phyloP scores from a whole-genome alignment of 2,113 vertebrate species.

The Vulpes vulpes region DNA sequence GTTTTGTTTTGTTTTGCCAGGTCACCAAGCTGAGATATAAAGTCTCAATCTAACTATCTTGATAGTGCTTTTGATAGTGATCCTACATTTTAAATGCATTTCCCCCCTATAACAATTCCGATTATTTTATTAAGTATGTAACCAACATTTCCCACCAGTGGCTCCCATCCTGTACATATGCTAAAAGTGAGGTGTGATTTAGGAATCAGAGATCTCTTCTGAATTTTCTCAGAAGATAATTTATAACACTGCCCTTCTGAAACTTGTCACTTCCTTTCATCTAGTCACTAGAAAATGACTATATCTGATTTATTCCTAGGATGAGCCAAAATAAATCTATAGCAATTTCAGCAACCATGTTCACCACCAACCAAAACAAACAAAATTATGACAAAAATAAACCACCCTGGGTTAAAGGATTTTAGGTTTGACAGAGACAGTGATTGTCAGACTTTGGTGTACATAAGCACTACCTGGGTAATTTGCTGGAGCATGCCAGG shows the following conservation, averaged over 20 bases:
- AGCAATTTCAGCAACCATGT: background rate
- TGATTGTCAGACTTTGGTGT: background rate
- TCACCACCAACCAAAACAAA: background rate
- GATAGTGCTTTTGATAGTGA: background rate
- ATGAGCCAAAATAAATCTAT: background rate
- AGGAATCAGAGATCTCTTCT: background rate
- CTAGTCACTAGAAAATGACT: background rate
- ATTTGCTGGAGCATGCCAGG: background rate
- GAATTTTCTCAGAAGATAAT: background rate
- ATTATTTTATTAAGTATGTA: background rate
- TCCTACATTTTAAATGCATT: slow-evolving; percentile 14
- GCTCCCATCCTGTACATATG: background rate
- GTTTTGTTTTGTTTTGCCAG: background rate
- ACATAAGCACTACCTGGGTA: accelerated
- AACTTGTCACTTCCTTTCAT: background rate
- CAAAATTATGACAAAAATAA: background rate
- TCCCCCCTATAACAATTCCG: background rate
- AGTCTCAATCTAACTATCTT: background rate
- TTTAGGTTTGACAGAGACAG: background rate
- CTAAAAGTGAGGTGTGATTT: background rate
- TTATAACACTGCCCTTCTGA: background rate
- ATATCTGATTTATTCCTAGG: background rate
- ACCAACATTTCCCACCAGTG: background rate
- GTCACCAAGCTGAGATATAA: background rate
- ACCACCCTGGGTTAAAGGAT: background rate